Percentiles rank a stretch among this genome's conserved stretches.
These are phyloP conservation scores for Pangasianodon gigas DNA, from an alignment of 2,113 vertebrate genomes.

Conservation along the genomic window DNA sequence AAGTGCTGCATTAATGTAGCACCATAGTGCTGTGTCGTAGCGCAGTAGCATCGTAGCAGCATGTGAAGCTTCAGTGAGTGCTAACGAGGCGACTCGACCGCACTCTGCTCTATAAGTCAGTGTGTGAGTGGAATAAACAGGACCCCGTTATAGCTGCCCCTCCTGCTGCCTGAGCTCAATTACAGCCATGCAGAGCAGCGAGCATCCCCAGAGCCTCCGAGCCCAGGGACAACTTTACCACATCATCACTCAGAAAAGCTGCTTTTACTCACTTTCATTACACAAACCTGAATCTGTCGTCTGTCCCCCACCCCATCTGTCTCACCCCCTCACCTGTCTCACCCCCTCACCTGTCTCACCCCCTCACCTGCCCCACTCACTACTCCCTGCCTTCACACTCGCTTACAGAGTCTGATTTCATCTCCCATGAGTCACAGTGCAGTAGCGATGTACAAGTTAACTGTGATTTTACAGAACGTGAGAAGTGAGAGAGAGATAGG, in stretches of 20 bases:
- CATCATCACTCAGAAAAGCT: constrained; percentile 64
- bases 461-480: background rate
- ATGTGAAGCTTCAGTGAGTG: constrained; percentile 62
- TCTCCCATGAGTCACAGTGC: background rate
- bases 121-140: constrained; percentile 78
- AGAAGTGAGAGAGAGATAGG: background rate
- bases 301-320: background rate
- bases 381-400: constrained; percentile 15
- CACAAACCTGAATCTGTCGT: constrained; percentile 41
- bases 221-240: constrained; percentile 66
- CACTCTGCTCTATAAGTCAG: constrained; percentile 72
- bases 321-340: background rate
- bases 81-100: constrained; percentile 66
- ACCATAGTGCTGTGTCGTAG: background rate
- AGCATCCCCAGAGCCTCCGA: constrained; percentile 55
- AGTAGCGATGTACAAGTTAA: background rate
- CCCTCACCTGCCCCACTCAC: background rate
- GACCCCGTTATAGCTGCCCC: constrained; percentile 72
- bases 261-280: constrained; percentile 21
- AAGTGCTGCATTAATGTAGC: background rate
- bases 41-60: constrained; percentile 33
- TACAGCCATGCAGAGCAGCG: constrained; percentile 68
- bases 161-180: constrained; percentile 65
- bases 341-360: background rate
- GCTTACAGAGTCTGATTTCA: background rate